Evolutionary conservation across 2,113 vertebrate species (phyloP).

Genomic region (Myodes glareolus): DNA sequence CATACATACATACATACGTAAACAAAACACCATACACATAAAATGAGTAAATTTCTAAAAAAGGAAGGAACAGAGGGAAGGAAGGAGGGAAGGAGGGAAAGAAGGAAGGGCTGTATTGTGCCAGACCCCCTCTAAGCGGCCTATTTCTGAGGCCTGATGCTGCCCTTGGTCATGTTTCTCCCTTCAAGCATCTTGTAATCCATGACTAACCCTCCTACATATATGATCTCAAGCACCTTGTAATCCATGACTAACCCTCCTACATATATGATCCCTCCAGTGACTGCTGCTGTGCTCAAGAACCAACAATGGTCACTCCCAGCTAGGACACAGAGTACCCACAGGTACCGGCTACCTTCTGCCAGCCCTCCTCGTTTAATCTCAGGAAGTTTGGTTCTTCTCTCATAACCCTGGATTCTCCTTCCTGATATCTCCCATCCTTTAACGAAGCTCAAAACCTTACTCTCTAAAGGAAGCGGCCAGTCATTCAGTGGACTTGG

Average conservation of each 20-base stretch:
- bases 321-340: neutral
- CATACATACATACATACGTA: neutral
- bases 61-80: neutral
- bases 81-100: too few relatives aligned
- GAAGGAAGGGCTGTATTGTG: neutral
- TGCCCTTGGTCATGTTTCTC: neutral
- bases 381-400: neutral
- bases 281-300: neutral
- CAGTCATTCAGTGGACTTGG: neutral
- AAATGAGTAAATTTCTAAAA: neutral
- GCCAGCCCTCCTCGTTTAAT: neutral
- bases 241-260: neutral
- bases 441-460: neutral
- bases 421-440: neutral
- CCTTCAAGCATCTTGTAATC: neutral
- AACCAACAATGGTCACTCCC: neutral
- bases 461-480: neutral
- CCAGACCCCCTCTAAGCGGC: neutral
- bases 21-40: neutral
- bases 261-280: neutral
- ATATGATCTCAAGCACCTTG: neutral
- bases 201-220: neutral
- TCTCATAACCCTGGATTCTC: neutral
- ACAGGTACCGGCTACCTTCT: neutral
- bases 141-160: neutral